phyloP scores from a whole-genome alignment of 2,888 invertebrate species.

The Sericinus montela region DNA sequence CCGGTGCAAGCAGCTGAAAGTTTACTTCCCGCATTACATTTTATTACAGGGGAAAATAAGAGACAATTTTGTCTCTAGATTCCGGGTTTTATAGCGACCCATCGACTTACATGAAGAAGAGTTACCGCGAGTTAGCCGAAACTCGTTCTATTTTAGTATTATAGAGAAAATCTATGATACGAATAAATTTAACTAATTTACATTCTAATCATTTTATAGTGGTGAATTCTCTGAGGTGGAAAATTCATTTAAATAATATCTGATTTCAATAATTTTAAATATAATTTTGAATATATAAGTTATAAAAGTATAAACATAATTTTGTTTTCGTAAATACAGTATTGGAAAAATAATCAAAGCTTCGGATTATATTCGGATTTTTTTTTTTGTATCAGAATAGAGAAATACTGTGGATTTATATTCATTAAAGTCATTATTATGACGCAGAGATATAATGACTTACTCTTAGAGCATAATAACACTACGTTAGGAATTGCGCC shows the following conservation, averaged over 20 bases:
- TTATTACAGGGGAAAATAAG: constrained; percentile 3
- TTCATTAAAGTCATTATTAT: background rate
- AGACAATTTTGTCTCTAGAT: background rate
- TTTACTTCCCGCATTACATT: constrained; percentile 9
- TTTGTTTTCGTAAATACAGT: too few relatives aligned
- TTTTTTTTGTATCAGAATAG: too few relatives aligned
- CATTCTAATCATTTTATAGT: constrained; percentile 18
- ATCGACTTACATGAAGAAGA: background rate
- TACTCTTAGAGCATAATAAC: background rate
- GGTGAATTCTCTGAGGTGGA: constrained; percentile 5
- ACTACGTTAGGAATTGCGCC: too few relatives aligned
- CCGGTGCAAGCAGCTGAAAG: constrained; percentile 4
- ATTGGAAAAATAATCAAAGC: too few relatives aligned
- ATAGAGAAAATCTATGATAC: constrained; percentile 18
- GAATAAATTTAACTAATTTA: constrained; percentile 18
- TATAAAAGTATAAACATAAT: too few relatives aligned
- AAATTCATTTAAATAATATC: constrained; percentile 16
- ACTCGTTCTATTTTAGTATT: background rate
- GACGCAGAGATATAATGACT: background rate
- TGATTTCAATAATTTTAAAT: constrained; percentile 15
- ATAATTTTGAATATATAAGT: too few relatives aligned
- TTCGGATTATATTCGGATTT: background rate
- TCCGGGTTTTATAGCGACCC: background rate
- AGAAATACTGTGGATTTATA: background rate
- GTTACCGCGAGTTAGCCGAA: background rate